Percentiles rank a stretch among this genome's conserved stretches.
phyloP scores from a whole-genome alignment of 2,113 vertebrate species.

The Tiliqua scincoides region DNA sequence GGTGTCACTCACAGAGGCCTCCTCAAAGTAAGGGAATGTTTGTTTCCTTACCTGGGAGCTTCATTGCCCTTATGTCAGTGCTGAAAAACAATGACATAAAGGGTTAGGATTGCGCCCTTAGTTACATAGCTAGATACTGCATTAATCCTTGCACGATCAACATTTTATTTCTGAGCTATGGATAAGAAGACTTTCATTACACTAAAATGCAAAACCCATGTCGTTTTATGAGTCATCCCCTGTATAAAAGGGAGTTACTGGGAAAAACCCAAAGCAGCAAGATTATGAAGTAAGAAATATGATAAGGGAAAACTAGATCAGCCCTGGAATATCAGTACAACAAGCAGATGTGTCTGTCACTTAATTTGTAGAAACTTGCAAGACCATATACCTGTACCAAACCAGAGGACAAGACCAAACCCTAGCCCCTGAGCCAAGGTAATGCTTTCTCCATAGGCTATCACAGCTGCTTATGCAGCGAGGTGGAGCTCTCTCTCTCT shows the following conservation, averaged over 20 bases:
- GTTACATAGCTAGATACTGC: background rate
- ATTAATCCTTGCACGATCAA: background rate
- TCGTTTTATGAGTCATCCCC: background rate
- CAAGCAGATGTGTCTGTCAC: background rate
- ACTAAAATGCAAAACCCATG: background rate
- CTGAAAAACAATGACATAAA: too few relatives aligned
- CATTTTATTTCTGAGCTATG: background rate
- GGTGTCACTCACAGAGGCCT: too few relatives aligned
- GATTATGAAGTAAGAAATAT: background rate
- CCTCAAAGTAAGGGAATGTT: too few relatives aligned
- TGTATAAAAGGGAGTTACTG: background rate
- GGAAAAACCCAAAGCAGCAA: background rate
- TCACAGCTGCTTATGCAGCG: too few relatives aligned
- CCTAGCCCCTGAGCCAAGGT: background rate
- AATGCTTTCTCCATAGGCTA: background rate
- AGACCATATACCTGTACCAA: fast-evolving
- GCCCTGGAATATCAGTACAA: background rate
- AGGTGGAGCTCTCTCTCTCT: too few relatives aligned
- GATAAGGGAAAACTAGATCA: background rate
- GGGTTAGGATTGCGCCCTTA: too few relatives aligned
- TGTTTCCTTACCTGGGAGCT: too few relatives aligned
- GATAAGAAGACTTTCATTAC: conserved; percentile 18
- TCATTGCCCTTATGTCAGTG: too few relatives aligned
- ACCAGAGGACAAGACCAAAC: background rate
- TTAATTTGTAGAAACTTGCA: background rate